phyloP scores from a whole-genome alignment of 2,113 vertebrate genomes.

The Phylloscopus whistleri region DNA sequence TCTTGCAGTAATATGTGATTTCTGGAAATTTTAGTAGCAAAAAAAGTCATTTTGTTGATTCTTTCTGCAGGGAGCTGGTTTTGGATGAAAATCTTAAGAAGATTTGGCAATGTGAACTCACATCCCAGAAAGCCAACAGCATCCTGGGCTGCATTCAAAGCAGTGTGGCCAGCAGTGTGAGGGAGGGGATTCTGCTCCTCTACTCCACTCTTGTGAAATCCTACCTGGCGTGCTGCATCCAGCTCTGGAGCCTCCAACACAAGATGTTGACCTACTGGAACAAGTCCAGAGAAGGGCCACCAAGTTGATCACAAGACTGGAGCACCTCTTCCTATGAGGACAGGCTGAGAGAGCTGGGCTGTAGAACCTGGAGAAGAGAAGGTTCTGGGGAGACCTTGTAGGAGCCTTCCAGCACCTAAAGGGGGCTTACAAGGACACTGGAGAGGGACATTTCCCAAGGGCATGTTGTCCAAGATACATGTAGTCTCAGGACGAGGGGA shows the following conservation, averaged over 20 bases:
- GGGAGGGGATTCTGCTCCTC: background rate
- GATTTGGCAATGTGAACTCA: background rate
- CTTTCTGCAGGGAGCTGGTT: background rate
- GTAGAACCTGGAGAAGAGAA: background rate
- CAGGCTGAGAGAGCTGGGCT: background rate
- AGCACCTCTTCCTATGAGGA: background rate
- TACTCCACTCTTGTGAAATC: background rate
- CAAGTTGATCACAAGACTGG: background rate
- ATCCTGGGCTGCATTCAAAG: background rate
- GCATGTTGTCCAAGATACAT: too few species aligned
- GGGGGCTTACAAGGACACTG: background rate
- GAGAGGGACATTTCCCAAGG: background rate
- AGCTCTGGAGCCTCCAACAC: background rate
- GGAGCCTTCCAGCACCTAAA: background rate
- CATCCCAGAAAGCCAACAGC: background rate
- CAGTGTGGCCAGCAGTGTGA: rapidly evolving
- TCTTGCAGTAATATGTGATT: background rate
- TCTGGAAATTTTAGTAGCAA: background rate
- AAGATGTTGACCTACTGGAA: background rate
- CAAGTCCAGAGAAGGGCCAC: background rate
- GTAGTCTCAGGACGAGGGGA: background rate
- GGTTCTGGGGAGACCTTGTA: background rate
- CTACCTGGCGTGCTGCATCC: background rate
- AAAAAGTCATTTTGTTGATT: background rate
- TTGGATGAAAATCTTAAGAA: background rate